phyloP scores from a whole-genome alignment of 2,888 invertebrate species.

The Noctua janthe region DNA sequence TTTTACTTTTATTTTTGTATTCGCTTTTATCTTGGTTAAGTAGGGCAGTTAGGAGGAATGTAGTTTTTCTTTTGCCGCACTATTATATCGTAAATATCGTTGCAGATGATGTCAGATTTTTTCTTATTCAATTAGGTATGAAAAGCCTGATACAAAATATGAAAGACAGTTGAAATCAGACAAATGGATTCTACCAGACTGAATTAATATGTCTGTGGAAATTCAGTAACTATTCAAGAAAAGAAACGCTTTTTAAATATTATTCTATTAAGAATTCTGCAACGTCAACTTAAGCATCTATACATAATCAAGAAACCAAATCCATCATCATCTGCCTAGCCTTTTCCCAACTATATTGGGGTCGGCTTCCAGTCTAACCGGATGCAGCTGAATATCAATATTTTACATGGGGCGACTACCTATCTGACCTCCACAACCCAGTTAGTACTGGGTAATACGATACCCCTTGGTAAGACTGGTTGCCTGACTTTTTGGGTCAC shows the following conservation, averaged over 20 bases:
- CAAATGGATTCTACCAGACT: not conserved
- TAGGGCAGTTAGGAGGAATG: conserved; percentile 14
- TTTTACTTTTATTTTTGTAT: conserved; percentile 2
- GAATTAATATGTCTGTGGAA: not conserved
- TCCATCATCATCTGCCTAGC: not conserved
- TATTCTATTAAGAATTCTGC: not conserved
- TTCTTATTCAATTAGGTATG: not conserved
- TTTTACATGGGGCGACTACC: too few species aligned
- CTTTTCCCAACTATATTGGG: too few species aligned
- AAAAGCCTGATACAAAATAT: not conserved
- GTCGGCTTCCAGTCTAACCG: too few species aligned
- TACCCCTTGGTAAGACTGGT: too few species aligned
- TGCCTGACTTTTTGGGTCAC: too few species aligned
- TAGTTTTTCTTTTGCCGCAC: not conserved
- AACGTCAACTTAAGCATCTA: not conserved
- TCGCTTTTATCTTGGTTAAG: conserved; percentile 30
- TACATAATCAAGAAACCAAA: conserved; percentile 6
- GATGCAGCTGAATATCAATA: too few species aligned
- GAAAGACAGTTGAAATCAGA: not conserved
- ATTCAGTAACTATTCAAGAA: not conserved
- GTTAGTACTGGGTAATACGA: too few species aligned
- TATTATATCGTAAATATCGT: conserved; percentile 3
- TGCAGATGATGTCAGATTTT: not conserved
- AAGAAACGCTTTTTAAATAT: not conserved
- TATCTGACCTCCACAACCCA: too few species aligned